These are phyloP conservation scores for Ichneumoninae sp. DNA, from an alignment of 2,888 invertebrate genomes.

Conservation along the genomic window DNA sequence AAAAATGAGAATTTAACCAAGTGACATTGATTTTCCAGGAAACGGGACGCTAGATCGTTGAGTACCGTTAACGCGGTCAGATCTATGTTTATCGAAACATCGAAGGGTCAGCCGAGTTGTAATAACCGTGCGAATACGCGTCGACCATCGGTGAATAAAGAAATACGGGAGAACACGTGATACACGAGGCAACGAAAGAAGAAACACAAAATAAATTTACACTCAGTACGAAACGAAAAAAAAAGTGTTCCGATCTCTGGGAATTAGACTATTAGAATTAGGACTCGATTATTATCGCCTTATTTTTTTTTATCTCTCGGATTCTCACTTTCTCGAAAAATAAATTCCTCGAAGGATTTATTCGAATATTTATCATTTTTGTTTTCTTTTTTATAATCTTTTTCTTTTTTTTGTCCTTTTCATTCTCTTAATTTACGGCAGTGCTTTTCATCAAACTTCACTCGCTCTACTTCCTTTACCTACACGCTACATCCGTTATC, in stretches of 20 bases:
- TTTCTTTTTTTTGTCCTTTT: slow-evolving; percentile 2
- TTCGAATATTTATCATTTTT: neutral
- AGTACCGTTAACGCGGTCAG: slow-evolving; percentile 46
- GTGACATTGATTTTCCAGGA: slow-evolving; percentile 71
- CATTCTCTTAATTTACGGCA: slow-evolving; percentile 23
- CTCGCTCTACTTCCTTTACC: slow-evolving; percentile 19
- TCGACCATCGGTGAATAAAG: slow-evolving; percentile 35
- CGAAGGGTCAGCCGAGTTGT: slow-evolving; percentile 48
- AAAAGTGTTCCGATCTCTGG: neutral
- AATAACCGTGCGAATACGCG: slow-evolving; percentile 43
- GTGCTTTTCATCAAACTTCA: slow-evolving; percentile 8
- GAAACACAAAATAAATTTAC: slow-evolving; percentile 15
- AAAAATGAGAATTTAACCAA: slow-evolving; percentile 63
- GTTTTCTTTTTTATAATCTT: neutral
- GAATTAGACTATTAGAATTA: no score
- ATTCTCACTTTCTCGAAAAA: slow-evolving; percentile 7
- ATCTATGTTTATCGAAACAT: slow-evolving; percentile 54
- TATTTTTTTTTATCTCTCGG: slow-evolving; percentile 1
- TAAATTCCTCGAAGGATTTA: neutral
- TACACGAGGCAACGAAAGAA: slow-evolving; percentile 13
- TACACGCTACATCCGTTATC: neutral
- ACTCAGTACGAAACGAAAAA: neutral
- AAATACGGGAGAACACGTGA: slow-evolving; percentile 11
- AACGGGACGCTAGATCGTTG: slow-evolving; percentile 61
- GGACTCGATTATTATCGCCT: neutral